Evolutionary conservation across 2,797 vertebrate genomes (phyloP), one percentile per base, ranked within the genome.

Genomic region (Gambusia yucatana): DNA sequence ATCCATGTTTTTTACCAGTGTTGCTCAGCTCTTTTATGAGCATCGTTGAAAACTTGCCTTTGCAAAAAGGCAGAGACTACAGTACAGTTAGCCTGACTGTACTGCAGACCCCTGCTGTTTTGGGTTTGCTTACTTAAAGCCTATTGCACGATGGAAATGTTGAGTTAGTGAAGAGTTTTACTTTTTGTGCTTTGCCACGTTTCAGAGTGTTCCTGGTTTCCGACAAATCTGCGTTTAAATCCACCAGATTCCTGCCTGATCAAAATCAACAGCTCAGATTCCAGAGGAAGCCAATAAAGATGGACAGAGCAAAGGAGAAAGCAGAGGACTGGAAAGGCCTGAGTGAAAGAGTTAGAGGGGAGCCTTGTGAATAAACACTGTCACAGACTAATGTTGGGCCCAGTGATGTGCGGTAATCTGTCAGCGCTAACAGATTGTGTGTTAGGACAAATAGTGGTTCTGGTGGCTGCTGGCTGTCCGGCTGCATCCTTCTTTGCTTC

Each of bases 401-500:
- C 86, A 76, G 86, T 91, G 90, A 94, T 90, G 91, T 89, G 86
- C 83, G 84, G 84, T 92, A 88, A 93, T 95, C 87, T 91, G 91
- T 94, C 90, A 93, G 81, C 44, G 77, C 81, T 90, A 92, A 92
- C 92, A 95, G 90, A 94, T 94, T 91, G 90, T 92, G 89, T 88
- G 86, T 92, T 95, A 80, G 89, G 88, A 93, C 93, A 95, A 94
- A 94, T 92, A 91, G 88, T 83, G 75, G 80, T 91, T 88, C 87
- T 90, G 93, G 91, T 94, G 89, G 88, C 87, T 86, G 80, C 91
- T 89, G 82, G 76, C 82, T 88, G 81, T 78, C 81, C 16, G 73
- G 77, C 77, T 91, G 59, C 82, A 81, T 84, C 81, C 73, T 70
- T 80, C 78, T 82, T 75, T 84, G 50, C 77, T 77, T 86, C 69